Percentiles rank a stretch among this genome's conserved stretches.
phyloP scores from a whole-genome alignment of 1,140 invertebrate species.

The Aradophagus sp. region DNA sequence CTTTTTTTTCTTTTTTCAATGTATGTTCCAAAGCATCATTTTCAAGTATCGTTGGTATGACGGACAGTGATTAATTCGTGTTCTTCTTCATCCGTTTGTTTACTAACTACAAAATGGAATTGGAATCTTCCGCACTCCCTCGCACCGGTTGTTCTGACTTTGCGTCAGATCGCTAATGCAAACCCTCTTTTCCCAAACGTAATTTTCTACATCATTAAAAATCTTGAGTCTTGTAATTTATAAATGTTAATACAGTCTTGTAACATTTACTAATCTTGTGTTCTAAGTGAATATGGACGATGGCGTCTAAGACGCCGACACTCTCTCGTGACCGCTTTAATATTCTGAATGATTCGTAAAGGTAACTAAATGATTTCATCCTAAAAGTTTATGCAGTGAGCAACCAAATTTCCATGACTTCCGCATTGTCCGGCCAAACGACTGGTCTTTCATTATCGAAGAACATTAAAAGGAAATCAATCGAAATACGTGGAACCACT shows the following conservation, averaged over 20 bases:
- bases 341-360: constrained; percentile 50
- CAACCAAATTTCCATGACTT: constrained; percentile 35
- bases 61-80: no score
- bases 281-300: constrained; percentile 73
- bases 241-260: constrained; percentile 72
- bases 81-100: no score
- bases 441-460: constrained; percentile 8
- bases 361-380: constrained; percentile 46
- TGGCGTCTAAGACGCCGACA: constrained; percentile 70
- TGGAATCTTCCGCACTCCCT: neutral
- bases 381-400: constrained; percentile 33
- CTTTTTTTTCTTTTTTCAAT: no score
- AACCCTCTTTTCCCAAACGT: constrained; percentile 35
- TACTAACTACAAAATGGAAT: constrained; percentile 1
- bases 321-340: constrained; percentile 43
- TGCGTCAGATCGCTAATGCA: constrained; percentile 31
- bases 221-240: constrained; percentile 68
- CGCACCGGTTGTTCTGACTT: constrained; percentile 7
- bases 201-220: constrained; percentile 65
- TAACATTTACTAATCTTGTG: constrained; percentile 64
- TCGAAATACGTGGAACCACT: constrained; percentile 27
- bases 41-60: no score
- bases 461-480: constrained; percentile 26
- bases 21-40: no score
- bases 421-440: constrained; percentile 10